phyloP scores from a whole-genome alignment of 2,888 invertebrate species.

The Tetanocera ferruginea region DNA sequence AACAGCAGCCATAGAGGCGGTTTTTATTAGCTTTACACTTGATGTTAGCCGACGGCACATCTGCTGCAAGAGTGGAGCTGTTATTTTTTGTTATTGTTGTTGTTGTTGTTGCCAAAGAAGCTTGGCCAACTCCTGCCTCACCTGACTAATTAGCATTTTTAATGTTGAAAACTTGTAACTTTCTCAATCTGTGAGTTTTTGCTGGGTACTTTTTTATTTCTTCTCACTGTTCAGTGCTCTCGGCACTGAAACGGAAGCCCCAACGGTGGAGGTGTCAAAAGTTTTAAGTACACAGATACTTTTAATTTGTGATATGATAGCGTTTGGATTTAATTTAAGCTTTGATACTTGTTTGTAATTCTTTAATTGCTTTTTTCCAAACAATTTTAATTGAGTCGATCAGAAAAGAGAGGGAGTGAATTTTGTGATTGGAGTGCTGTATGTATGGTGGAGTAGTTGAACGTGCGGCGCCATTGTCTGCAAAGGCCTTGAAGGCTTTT shows the following conservation, averaged over 20 bases:
- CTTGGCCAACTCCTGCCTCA: slow-evolving; percentile 12
- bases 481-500: background rate
- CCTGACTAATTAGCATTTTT: slow-evolving; percentile 62
- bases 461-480: background rate
- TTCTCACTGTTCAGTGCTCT: background rate
- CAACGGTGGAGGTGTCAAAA: slow-evolving; percentile 40
- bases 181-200: slow-evolving; percentile 32
- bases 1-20: slow-evolving; percentile 21
- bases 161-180: slow-evolving; percentile 60
- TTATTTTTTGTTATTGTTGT: slow-evolving; percentile 3
- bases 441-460: background rate
- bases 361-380: slow-evolving; percentile 28
- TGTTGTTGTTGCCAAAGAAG: background rate
- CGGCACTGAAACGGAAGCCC: slow-evolving; percentile 10
- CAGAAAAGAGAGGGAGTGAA: background rate
- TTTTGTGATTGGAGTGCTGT: background rate
- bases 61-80: slow-evolving; percentile 8
- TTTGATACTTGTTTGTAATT: slow-evolving; percentile 9
- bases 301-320: slow-evolving; percentile 29
- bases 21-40: slow-evolving; percentile 29
- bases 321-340: slow-evolving; percentile 8
- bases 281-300: slow-evolving; percentile 32
- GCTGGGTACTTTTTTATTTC: background rate
- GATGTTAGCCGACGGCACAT: slow-evolving; percentile 33
- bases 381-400: slow-evolving; percentile 30